Base-by-base conservation (phyloP, 2,113 vertebrate genomes). In the Hystrix brachyura region DNA sequence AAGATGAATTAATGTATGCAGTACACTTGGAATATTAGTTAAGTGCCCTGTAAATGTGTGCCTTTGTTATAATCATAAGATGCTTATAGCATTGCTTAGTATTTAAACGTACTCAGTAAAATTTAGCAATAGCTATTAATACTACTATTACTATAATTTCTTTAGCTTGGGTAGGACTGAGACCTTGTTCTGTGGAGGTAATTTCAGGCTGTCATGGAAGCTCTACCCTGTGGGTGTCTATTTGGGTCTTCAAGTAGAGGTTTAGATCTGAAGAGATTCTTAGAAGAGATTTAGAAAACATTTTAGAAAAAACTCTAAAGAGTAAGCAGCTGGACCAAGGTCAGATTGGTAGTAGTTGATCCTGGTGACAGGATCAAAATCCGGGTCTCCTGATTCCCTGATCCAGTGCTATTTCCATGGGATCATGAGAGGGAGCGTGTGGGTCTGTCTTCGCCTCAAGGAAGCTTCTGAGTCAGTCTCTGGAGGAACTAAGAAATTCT, bases 231-330 rank as follows among this genome's bases (percentile, higher is more conserved):
- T 93, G 53, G 55, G 69, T 38, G 46, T 87, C 92, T 90, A 8
- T 90, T 89, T 90, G 90, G 32, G 51, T 95, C 67, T 91, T 90
- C 55, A 84, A 29, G 23, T 89, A 85, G 78, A 74, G 34, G 43
- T 91, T 96, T 95, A 92, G 60, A 95, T 14, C 12, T 88, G 72
- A 94, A 91, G 76, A 38, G 27, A 89, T 87, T 21, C 62, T 97
- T 95, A 87, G 76, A 90, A 92, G 93, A 85, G 43, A 69, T 91
- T 18, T 38, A 87, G 23, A 76, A 76, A 76, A 46, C 43, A 48
- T 76, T 23, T 76, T 27, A 76, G 76, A 65, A 64, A 79, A 79
- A 34, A 79, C 15, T 18, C 53, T 94, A 88, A 38, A 94, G 19
- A 7, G 62, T 57, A 88, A 93, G 74, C 55, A 88, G 43, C 21